phyloP scores from a whole-genome alignment of 1,140 invertebrate genomes.

The Coelopa frigida region DNA sequence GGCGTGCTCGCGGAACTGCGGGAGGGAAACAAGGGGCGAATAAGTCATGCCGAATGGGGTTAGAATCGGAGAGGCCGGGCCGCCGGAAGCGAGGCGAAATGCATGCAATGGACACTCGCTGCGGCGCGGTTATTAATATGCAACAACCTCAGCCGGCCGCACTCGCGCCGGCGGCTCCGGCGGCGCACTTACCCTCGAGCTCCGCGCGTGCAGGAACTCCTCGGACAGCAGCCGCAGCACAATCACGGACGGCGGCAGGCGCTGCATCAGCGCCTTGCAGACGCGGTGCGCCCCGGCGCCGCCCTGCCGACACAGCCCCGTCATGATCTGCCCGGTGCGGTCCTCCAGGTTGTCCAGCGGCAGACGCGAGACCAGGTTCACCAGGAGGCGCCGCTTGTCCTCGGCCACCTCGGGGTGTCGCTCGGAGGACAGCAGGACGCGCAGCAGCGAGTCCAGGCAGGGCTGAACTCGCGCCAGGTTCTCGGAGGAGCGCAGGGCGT shows the following conservation, averaged over 20 bases:
- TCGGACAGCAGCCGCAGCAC: constrained; percentile 55
- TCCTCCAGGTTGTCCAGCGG: constrained; percentile 43
- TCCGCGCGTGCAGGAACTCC: constrained; percentile 58
- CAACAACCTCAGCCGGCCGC: not conserved
- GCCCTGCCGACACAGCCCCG: constrained; percentile 54
- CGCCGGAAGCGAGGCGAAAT: not conserved
- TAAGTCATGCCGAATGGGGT: not conserved
- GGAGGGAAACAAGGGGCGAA: not conserved
- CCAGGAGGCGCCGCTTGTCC: constrained; percentile 33
- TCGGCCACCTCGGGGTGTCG: constrained; percentile 38
- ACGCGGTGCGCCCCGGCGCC: constrained; percentile 51
- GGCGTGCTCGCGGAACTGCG: constrained; percentile 64
- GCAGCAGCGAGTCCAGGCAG: constrained; percentile 56
- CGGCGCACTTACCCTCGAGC: constrained; percentile 49
- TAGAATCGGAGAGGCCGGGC: not conserved
- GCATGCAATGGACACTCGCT: not conserved
- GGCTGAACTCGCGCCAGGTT: constrained; percentile 51
- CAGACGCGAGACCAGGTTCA: constrained; percentile 39
- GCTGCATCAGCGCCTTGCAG: constrained; percentile 59
- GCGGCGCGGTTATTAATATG: not conserved
- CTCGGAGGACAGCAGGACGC: constrained; percentile 48
- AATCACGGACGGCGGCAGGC: constrained; percentile 55
- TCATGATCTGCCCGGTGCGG: constrained; percentile 48
- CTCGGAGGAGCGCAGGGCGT: constrained; percentile 47
- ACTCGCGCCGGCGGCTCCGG: not conserved